These are phyloP conservation scores for Belonocnema kinseyi DNA, from an alignment of 1,140 invertebrate genomes.

Conservation along the genomic window DNA sequence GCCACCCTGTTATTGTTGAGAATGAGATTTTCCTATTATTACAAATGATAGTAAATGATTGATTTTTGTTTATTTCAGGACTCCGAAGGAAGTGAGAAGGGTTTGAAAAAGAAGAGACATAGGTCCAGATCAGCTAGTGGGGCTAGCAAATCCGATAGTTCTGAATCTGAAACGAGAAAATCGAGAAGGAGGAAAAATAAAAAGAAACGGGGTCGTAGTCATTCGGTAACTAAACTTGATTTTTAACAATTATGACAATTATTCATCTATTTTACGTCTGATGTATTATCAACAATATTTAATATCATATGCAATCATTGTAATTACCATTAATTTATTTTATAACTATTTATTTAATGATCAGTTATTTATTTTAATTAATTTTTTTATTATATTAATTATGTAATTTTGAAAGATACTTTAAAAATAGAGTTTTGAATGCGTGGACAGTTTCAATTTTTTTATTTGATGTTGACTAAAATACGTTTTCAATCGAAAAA, in stretches of 20 bases:
- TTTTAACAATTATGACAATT: slow-evolving; percentile 16
- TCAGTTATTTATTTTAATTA: too few species aligned
- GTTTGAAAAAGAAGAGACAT: slow-evolving; percentile 76
- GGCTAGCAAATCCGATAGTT: slow-evolving; percentile 74
- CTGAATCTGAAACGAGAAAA: slow-evolving; percentile 77
- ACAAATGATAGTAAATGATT: slow-evolving; percentile 1
- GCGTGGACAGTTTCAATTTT: too few species aligned
- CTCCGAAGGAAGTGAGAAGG: slow-evolving; percentile 74
- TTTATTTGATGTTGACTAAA: too few species aligned
- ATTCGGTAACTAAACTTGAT: slow-evolving; percentile 61
- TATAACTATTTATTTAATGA: too few species aligned
- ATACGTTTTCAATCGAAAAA: too few species aligned
- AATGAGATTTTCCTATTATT: slow-evolving; percentile 17
- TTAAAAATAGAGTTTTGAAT: too few species aligned
- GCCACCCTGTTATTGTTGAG: slow-evolving; percentile 19
- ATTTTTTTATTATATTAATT: too few species aligned
- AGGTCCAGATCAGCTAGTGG: slow-evolving; percentile 73
- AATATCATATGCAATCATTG: too few species aligned
- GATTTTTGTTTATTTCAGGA: slow-evolving; percentile 66
- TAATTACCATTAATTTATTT: too few species aligned
- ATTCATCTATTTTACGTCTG: not conserved
- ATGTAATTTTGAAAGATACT: too few species aligned
- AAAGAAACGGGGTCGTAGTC: slow-evolving; percentile 77
- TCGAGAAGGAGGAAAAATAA: slow-evolving; percentile 81
- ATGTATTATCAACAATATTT: too few species aligned